Evolutionary conservation across 2,797 vertebrate genomes (phyloP).

Genomic region (Enteromius thamalakanensis): DNA sequence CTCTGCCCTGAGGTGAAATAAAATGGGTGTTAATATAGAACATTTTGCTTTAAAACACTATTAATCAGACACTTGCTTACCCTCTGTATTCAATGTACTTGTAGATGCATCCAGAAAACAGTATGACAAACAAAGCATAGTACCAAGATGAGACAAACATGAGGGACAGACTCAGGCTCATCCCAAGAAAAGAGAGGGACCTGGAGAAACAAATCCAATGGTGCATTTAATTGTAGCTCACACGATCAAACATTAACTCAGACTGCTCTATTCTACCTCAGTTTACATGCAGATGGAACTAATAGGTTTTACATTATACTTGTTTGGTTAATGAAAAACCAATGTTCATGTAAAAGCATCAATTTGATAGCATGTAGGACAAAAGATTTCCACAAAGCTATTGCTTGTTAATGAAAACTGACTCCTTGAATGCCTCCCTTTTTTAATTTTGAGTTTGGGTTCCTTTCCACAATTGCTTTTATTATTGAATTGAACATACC

Average conservation of each 20-base stretch:
- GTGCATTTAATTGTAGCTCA: neutral
- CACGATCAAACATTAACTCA: conserved; percentile 34
- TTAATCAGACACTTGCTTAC: conserved; percentile 74
- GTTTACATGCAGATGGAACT: neutral
- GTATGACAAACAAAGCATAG: conserved; percentile 89
- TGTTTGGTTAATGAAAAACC: conserved; percentile 35
- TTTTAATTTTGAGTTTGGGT: neutral
- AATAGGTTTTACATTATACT: neutral
- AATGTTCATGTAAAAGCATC: neutral
- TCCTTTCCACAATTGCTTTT: neutral
- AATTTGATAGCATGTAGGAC: conserved; percentile 2
- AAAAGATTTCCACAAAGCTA: neutral
- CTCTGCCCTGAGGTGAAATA: conserved; percentile 80
- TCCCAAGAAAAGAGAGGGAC: conserved; percentile 93
- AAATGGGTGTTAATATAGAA: neutral
- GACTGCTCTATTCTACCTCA: neutral
- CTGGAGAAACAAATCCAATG: conserved; percentile 67
- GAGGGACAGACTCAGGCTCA: conserved; percentile 93
- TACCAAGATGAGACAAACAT: conserved; percentile 98
- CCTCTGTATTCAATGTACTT: conserved; percentile 98
- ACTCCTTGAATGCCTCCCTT: neutral
- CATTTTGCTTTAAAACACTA: neutral
- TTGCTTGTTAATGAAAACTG: neutral
- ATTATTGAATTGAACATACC: neutral
- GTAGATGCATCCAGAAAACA: conserved; percentile 93